Evolutionary conservation across 2,113 vertebrate genomes (phyloP).

Genomic region (Cynocephalus volans): DNA sequence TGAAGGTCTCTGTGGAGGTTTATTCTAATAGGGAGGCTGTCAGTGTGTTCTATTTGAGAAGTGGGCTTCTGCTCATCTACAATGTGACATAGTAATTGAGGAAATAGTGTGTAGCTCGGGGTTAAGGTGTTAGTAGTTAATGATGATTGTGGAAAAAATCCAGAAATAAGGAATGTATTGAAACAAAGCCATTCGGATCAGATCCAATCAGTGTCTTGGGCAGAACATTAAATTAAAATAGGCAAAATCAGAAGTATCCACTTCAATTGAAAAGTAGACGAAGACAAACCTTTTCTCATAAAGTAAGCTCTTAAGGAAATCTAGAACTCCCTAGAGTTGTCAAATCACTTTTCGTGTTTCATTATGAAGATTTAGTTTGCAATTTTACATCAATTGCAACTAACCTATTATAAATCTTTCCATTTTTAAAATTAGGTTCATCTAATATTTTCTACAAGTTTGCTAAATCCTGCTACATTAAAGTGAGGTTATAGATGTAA

Average conservation of each 20-base stretch:
- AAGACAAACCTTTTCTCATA: slow-evolving; percentile 36
- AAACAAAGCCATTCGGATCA: slow-evolving; percentile 11
- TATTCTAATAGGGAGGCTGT: neutral
- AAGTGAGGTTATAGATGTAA: neutral
- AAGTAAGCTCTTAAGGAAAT: slow-evolving; percentile 47
- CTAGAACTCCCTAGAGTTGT: neutral
- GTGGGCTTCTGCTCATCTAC: neutral
- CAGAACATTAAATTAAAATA: slow-evolving; percentile 62
- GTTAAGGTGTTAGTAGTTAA: neutral
- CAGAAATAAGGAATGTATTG: neutral
- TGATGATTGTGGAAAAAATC: slow-evolving; percentile 49
- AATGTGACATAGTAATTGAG: neutral
- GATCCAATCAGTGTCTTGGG: slow-evolving; percentile 26
- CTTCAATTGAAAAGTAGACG: slow-evolving; percentile 50
- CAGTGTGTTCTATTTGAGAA: neutral
- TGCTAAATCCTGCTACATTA: neutral
- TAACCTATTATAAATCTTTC: neutral
- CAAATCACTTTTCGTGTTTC: slow-evolving; percentile 14
- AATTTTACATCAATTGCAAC: neutral
- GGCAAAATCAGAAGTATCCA: slow-evolving; percentile 43
- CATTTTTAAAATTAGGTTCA: neutral
- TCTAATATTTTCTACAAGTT: neutral
- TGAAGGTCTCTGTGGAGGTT: neutral
- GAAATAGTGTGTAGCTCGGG: neutral
- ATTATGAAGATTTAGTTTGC: neutral